Conservation (phyloP, 1,140 invertebrate genomes). For the Tetragonula clypearis region DNA sequence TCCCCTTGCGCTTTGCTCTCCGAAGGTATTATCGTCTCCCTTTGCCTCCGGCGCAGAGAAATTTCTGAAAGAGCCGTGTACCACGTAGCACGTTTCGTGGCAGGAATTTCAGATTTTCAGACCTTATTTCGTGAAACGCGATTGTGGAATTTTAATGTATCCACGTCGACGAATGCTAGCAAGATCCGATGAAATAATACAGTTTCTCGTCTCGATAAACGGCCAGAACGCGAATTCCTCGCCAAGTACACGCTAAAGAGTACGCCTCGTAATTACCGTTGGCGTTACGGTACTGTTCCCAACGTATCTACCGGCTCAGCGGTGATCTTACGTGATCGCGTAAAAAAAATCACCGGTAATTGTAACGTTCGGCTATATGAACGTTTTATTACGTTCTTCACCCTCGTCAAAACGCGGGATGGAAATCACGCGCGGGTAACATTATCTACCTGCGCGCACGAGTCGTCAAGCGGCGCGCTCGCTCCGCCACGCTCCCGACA, state of each 20-base stretch:
- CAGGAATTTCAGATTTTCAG: background rate
- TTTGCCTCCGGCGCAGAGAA: background rate
- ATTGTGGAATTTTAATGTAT: background rate
- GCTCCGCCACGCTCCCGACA: conserved; percentile 16
- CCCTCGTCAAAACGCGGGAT: conserved; percentile 25
- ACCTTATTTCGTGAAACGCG: background rate
- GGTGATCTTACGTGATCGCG: background rate
- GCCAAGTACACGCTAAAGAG: background rate
- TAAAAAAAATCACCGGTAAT: conserved; percentile 19
- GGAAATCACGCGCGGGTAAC: conserved; percentile 17
- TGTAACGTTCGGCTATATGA: conserved; percentile 37
- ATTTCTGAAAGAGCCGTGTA: background rate
- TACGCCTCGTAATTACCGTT: background rate
- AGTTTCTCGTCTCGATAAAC: background rate
- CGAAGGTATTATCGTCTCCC: background rate
- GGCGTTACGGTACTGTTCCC: background rate
- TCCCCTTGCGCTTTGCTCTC: background rate
- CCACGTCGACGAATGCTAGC: background rate
- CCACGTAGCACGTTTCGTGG: too few relatives aligned
- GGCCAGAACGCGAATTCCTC: background rate
- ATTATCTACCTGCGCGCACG: conserved; percentile 16
- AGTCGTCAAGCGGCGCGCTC: background rate
- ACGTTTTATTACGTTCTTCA: conserved; percentile 34
- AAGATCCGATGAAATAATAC: background rate
- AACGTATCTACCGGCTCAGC: background rate